phyloP scores from a whole-genome alignment of 2,113 vertebrate genomes.

The Chaetura pelagica region DNA sequence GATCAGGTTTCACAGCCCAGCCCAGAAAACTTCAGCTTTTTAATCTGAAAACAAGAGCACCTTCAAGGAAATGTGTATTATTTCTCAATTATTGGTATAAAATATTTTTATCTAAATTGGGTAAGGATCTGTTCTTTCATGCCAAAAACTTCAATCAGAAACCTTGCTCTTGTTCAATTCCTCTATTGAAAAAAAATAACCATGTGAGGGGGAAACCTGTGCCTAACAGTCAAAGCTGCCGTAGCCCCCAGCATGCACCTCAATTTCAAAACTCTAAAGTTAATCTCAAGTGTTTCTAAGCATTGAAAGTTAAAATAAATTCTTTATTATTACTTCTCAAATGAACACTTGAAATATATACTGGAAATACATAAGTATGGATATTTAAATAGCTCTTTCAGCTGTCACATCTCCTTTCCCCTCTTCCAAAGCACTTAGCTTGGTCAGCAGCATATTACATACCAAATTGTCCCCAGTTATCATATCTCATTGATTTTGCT shows the following conservation, averaged over 20 bases:
- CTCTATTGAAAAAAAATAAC: not conserved
- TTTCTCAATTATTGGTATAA: not conserved
- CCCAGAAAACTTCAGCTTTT: not conserved
- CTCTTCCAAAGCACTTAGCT: slow-evolving; percentile 7
- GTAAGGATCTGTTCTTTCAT: not conserved
- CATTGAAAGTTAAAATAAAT: not conserved
- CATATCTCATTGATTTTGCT: slow-evolving; percentile 41
- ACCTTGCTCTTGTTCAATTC: not conserved
- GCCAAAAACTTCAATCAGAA: not conserved
- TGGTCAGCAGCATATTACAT: not conserved
- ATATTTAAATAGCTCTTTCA: not conserved
- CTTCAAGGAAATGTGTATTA: not conserved
- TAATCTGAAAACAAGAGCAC: not conserved
- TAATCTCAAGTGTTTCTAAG: not conserved
- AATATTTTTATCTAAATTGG: not conserved
- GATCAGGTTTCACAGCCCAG: not conserved
- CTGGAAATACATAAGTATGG: not conserved
- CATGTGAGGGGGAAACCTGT: not conserved
- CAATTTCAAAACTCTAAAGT: not conserved
- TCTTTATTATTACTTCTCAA: not conserved
- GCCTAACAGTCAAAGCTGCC: not conserved
- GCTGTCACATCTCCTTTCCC: not conserved
- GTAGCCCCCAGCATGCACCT: not conserved
- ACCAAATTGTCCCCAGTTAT: slow-evolving; percentile 26
- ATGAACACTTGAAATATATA: not conserved